Percentiles rank a stretch among this genome's conserved stretches.
phyloP scores from a whole-genome alignment of 2,888 invertebrate species.

The Latrodectus hesperus region DNA sequence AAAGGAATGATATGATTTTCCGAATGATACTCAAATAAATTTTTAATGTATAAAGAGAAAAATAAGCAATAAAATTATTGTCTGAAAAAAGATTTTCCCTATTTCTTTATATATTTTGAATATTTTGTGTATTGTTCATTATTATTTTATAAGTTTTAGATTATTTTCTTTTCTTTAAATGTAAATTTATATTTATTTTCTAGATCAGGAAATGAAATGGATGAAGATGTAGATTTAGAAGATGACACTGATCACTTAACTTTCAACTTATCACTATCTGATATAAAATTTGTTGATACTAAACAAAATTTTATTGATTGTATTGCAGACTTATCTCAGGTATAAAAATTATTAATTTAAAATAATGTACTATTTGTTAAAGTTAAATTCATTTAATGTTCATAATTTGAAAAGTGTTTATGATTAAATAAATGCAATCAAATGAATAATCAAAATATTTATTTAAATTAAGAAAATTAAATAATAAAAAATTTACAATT shows the following conservation, averaged over 20 bases:
- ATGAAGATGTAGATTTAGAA: conserved; percentile 12
- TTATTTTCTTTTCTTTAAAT: not conserved
- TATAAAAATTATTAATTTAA: not conserved
- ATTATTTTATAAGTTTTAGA: not conserved
- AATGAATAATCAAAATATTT: no score
- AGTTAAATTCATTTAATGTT: no score
- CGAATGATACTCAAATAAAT: no score
- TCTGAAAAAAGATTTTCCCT: no score
- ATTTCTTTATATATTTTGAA: not conserved
- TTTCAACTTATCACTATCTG: conserved; percentile 14
- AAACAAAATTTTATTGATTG: conserved; percentile 23
- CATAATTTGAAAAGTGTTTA: no score
- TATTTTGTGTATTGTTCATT: not conserved
- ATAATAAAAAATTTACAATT: no score
- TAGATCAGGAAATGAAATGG: conserved; percentile 12
- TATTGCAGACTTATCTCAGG: conserved; percentile 37
- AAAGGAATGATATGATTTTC: no score
- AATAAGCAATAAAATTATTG: no score
- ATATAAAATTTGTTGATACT: conserved; percentile 25
- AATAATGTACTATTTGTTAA: not conserved
- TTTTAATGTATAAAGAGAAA: no score
- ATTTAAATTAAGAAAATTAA: no score
- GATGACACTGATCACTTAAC: conserved; percentile 5
- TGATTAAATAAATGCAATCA: no score
- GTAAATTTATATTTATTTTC: not conserved